These are phyloP conservation scores for Halcyon chelicuti DNA, from an alignment of 2,797 vertebrate species.

Conservation along the genomic window DNA sequence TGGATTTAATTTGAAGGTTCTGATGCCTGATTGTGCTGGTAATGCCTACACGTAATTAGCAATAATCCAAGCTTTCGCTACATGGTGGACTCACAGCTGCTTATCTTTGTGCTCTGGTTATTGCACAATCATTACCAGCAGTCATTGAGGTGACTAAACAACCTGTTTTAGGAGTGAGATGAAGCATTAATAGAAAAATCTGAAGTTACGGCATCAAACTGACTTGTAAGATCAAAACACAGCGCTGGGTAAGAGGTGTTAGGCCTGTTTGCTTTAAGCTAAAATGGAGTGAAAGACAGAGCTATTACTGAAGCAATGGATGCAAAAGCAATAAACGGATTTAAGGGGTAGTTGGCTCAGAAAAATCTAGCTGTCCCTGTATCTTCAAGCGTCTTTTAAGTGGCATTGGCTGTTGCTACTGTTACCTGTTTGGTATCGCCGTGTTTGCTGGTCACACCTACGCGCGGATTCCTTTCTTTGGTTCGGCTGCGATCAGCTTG, in stretches of 20 bases:
- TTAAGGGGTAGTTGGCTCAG: not conserved
- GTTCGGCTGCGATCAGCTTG: not conserved
- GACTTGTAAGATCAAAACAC: not conserved
- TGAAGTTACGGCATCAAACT: not conserved
- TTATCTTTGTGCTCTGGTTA: not conserved
- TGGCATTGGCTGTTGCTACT: not conserved
- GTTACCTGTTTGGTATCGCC: not conserved
- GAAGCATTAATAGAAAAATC: not conserved
- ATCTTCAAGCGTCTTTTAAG: not conserved
- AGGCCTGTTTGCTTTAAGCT: not conserved
- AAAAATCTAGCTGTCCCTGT: not conserved
- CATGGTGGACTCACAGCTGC: not conserved
- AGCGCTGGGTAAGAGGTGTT: accelerated
- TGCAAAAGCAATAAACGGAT: not conserved
- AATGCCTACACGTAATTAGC: not conserved
- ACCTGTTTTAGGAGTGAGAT: not conserved
- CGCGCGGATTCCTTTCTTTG: not conserved
- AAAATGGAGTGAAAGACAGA: not conserved
- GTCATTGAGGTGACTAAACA: not conserved
- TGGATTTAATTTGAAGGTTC: not conserved
- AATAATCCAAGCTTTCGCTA: not conserved
- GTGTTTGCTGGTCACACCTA: not conserved
- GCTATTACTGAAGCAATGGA: not conserved
- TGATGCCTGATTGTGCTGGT: not conserved
- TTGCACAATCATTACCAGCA: not conserved